Base-by-base conservation (phyloP, 2,113 vertebrate genomes). In the Syngnathus floridae region DNA sequence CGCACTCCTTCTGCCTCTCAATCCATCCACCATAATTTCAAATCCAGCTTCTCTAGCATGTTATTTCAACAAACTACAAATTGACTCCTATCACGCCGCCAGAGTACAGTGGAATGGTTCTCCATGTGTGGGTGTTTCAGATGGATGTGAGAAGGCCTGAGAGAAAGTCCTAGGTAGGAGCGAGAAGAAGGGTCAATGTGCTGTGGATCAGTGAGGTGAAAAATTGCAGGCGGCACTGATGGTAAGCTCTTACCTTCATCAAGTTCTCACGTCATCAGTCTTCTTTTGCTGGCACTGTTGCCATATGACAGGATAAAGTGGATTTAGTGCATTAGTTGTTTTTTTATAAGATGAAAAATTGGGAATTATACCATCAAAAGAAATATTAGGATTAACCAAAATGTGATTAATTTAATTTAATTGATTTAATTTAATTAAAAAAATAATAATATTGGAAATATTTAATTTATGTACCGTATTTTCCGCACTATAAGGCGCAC, bases 201-300 rank as follows among this genome's bases (percentile, higher is more conserved):
- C 70, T 64, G 73, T 82, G 86, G 86, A 85, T 86, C 84, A 88
- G 59, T 87, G 83, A 84, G 83, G 81, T 88, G 87, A 89, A 73
- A 86, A 90, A 90, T 85, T 90, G 81, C 76, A 64, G 80, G 82
- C 69, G 54, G 75, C 74, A 76, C 84, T 88, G 86, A 88, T 88
- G 83, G 86, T 75, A 65, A 36, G 26, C 68, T 78, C 72, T 82
- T 75, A 84, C 83, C 89, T 88, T 84, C 82, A 85, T 83, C 84
- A 68, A 67, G 67, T 74, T 64, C 55, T 62, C 62, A 54, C 66
- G 76, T 62, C 74, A 87, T 88, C 82, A 66, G 71, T 87, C 79
- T 75, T 79, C 74, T 74, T 61, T 79, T 81, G 66, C 66, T 79
- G 74, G 73, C 73, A 66, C 67, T 61, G 41, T 58, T 65, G 68